Percentiles rank a stretch among this genome's conserved stretches.
Conservation (phyloP, 2,113 vertebrate genomes). For the Grammomys dolichurus region DNA sequence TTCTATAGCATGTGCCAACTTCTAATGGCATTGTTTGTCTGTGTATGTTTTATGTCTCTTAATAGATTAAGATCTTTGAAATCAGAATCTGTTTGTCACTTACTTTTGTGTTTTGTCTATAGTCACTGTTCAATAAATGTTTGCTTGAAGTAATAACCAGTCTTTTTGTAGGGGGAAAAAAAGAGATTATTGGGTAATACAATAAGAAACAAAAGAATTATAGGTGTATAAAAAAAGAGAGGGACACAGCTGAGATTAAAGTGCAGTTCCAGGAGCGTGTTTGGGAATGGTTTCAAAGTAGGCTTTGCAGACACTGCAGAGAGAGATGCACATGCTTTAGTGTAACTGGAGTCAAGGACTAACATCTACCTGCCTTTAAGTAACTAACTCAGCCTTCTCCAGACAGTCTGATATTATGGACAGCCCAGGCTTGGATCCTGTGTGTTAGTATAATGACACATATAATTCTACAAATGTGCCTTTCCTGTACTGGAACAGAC, state of each 20-base stretch:
- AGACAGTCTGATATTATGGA: neutral
- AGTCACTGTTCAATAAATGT: slow-evolving; percentile 57
- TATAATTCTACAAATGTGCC: neutral
- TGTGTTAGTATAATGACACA: neutral
- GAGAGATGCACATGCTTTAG: neutral
- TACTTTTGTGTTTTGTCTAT: slow-evolving; percentile 51
- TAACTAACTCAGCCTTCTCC: neutral
- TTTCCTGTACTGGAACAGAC: neutral
- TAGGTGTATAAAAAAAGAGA: slow-evolving; percentile 34
- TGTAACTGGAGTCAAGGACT: neutral
- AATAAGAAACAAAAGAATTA: slow-evolving; percentile 40
- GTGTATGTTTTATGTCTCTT: slow-evolving; percentile 43
- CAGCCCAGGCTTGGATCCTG: neutral
- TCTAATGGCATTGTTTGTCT: slow-evolving; percentile 46
- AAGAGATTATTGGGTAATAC: neutral
- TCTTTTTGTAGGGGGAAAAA: slow-evolving; percentile 19
- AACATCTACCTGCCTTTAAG: neutral
- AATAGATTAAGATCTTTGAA: slow-evolving; percentile 58
- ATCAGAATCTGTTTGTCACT: slow-evolving; percentile 1
- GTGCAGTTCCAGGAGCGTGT: neutral
- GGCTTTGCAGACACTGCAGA: neutral
- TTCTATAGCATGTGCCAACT: slow-evolving; percentile 15
- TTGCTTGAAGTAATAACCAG: slow-evolving; percentile 50
- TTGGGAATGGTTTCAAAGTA: neutral
- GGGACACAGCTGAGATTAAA: neutral